Evolutionary conservation across 2,888 invertebrate genomes (phyloP).

Genomic region (Cremastinae sp.): DNA sequence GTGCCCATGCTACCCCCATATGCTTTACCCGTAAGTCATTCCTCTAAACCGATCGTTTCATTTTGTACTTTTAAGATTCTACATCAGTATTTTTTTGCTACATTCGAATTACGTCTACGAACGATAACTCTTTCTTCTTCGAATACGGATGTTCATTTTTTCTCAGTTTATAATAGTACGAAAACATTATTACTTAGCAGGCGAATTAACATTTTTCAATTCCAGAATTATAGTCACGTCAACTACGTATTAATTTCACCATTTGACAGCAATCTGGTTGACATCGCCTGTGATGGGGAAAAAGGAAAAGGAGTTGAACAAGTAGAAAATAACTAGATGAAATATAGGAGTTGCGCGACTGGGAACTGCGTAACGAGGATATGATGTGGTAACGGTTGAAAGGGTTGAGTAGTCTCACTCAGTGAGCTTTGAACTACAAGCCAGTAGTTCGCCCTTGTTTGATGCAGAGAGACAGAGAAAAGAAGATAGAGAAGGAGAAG

Average conservation of each 20-base stretch:
- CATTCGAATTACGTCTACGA: slow-evolving; percentile 39
- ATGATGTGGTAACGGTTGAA: slow-evolving; percentile 56
- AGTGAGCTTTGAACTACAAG: slow-evolving; percentile 66
- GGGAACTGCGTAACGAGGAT: slow-evolving; percentile 63
- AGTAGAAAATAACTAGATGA: slow-evolving; percentile 43
- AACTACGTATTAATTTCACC: no score
- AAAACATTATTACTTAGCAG: no score
- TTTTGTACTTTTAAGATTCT: slow-evolving; percentile 23
- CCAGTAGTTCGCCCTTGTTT: slow-evolving; percentile 53
- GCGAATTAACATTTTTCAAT: background rate
- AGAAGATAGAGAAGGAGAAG: slow-evolving; percentile 20
- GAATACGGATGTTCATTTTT: background rate
- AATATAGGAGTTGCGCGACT: slow-evolving; percentile 45
- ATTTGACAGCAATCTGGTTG: no score
- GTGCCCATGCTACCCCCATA: slow-evolving; percentile 39
- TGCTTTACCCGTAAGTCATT: slow-evolving; percentile 12
- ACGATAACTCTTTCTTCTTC: background rate
- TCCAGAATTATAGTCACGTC: no score
- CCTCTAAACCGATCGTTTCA: slow-evolving; percentile 19
- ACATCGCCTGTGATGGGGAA: no score
- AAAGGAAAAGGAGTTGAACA: slow-evolving; percentile 14
- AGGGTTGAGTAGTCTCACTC: slow-evolving; percentile 53
- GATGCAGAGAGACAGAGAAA: slow-evolving; percentile 34
- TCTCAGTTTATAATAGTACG: background rate
- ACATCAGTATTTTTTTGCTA: slow-evolving; percentile 38